Base-by-base conservation (phyloP, 2,888 invertebrate species). In the Diloba caeruleocephala region DNA sequence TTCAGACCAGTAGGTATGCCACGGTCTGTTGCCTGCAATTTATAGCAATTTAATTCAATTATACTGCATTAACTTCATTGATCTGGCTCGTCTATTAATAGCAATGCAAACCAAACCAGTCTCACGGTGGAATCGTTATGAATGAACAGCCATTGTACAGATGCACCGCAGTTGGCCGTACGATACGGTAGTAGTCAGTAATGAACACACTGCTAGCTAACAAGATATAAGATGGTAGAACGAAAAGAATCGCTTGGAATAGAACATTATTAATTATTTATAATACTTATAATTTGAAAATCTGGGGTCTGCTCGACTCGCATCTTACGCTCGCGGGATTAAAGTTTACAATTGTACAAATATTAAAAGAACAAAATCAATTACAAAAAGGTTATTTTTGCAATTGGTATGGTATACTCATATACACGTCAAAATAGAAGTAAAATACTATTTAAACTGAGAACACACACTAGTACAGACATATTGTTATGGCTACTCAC, bases 141-240 rank as follows among this genome's bases (percentile, higher is more conserved):
- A 69, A 72, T 72, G 71, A 73, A 61, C 54, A 46, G 32, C 38
- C 41, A 53, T 62, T 61, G 53, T 62, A 55, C 51, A 55, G 54
- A 46, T 58, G 66, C 59, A 39, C 23, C 4, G 44, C 34, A 48
- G 31, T 42, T 61, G 61, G 61, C 46, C 38, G 52, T 57, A 56
- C 51, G 36, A 46, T 48, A 60, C 51, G 57, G n/a, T 52, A 66
- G 46, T 43, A 19, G 44, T 37, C 48, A 54, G 48, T 59, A 57
- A 62, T 58, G 46, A 19, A 34, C 19, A 61, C 42, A 43, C 36
- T 43, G 48, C 34, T 50, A 60, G 38, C 56, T 61, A 58, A 32
- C 41, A 46, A 65, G 51, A 51, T 56, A 52, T 36, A 38, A 26
- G 25, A 41, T 4, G 41, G 12, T 13, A 14, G 13, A 34, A 13